These are phyloP conservation scores for Temnothorax longispinosus DNA, from an alignment of 1,140 invertebrate genomes.

Conservation along the genomic window DNA sequence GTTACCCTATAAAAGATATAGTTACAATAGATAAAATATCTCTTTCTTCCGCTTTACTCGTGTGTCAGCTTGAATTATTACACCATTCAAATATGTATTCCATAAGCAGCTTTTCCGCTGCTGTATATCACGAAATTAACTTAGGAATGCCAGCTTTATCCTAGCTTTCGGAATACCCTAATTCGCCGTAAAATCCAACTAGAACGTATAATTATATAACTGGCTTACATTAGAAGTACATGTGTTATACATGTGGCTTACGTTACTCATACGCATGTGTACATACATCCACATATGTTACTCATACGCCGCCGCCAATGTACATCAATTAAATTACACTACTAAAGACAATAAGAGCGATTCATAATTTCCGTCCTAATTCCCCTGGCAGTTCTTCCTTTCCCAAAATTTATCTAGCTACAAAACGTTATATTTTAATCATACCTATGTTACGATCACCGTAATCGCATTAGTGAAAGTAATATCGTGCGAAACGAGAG, in stretches of 20 bases:
- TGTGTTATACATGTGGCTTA: constrained; percentile 37
- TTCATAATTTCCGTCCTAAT: neutral
- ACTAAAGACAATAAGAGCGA: constrained; percentile 7
- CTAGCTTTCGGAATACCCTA: constrained; percentile 26
- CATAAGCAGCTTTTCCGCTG: constrained; percentile 7
- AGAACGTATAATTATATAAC: constrained; percentile 56
- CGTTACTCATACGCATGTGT: neutral
- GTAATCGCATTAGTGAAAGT: neutral
- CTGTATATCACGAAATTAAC: constrained; percentile 41
- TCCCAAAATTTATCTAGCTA: constrained; percentile 7
- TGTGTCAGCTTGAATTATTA: constrained; percentile 16
- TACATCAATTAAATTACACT: constrained; percentile 32
- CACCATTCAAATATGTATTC: constrained; percentile 23
- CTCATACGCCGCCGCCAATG: neutral
- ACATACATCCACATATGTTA: neutral
- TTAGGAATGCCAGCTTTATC: constrained; percentile 47
- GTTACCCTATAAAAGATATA: neutral
- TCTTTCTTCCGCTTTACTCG: neutral
- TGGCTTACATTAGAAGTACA: constrained; percentile 19
- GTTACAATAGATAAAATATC: neutral
- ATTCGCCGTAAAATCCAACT: constrained; percentile 46
- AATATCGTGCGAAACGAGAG: neutral
- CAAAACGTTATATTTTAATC: constrained; percentile 11
- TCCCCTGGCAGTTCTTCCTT: neutral
- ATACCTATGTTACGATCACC: neutral